Evolutionary conservation across 2,888 invertebrate genomes (phyloP).

Genomic region (Pediacus dermestoides): DNA sequence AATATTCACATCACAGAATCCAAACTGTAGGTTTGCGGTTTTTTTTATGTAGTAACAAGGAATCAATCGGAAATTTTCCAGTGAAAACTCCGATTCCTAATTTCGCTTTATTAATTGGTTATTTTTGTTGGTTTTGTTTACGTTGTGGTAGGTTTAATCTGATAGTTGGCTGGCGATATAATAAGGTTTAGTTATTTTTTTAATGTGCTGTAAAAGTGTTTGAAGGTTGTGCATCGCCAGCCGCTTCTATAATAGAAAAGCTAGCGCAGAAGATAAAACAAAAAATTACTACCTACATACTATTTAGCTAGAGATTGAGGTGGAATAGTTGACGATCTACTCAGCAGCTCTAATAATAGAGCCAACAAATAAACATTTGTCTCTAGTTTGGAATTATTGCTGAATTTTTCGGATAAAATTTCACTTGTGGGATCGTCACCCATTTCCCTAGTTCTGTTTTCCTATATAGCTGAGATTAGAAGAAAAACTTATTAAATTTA

Average conservation of each 20-base stretch:
- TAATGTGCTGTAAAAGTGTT: slow-evolving; percentile 38
- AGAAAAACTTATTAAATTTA: too few species aligned
- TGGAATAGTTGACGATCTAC: too few species aligned
- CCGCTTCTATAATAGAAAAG: slow-evolving; percentile 15
- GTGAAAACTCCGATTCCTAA: too few species aligned
- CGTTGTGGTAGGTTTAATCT: slow-evolving; percentile 19
- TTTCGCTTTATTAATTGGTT: background rate
- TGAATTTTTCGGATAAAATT: too few species aligned
- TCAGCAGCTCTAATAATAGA: too few species aligned
- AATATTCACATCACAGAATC: too few species aligned
- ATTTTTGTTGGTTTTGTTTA: background rate
- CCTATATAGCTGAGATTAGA: slow-evolving; percentile 26
- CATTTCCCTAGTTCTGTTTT: slow-evolving; percentile 20
- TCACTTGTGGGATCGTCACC: slow-evolving; percentile 18
- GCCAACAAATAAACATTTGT: too few species aligned
- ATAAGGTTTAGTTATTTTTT: slow-evolving; percentile 33
- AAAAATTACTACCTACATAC: too few species aligned
- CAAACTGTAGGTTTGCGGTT: slow-evolving; percentile 37
- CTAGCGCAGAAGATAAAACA: too few species aligned
- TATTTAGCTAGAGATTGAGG: too few species aligned
- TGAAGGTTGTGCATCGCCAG: slow-evolving; percentile 46
- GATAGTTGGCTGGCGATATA: slow-evolving; percentile 39
- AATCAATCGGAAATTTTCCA: too few species aligned
- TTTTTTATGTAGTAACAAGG: slow-evolving; percentile 37
- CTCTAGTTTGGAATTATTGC: too few species aligned